Base-by-base conservation (phyloP, 2,113 vertebrate genomes). In the Tupaia chinensis region DNA sequence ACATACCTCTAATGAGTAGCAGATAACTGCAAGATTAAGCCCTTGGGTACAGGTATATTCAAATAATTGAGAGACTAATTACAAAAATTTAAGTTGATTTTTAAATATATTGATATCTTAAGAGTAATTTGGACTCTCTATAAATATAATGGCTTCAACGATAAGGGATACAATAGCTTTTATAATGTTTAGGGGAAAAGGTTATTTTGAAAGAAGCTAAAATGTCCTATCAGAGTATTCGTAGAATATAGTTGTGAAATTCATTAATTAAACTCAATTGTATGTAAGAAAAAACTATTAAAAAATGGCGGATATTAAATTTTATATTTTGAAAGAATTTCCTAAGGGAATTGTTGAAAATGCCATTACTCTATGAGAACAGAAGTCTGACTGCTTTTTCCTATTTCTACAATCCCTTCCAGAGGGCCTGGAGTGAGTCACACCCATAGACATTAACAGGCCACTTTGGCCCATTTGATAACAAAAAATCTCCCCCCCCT, bases 311-410 rank as follows among this genome's bases (percentile, higher is more conserved):
- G 70, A 78, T 82, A 80, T 68, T 78, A 92, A 93, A 81, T 88
- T 19, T 91, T 92, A 61, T 85, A 93, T 90, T 93, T 96, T 95
- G 81, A 96, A 98, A 97, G 70, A 66, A 54, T 94, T 23, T 93
- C 92, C 91, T 91, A 87, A 95, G 66, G 91, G 89, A 76, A 93
- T 56, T 85, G 4, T 91, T 97, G 83, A 95, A 96, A 96, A 95
- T 95, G 34, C 19, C 54, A 97, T 95, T 92, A 84, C 61, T 97
- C 90, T 56, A 44, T 44, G 44, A 44, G 44, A 5, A 44, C 44
- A 44, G 44, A 44, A 44, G 44, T 44, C 44, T 44, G 44, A 44
- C 44, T 44, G 44, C 44, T 44, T 44, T 44, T 44, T 44, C 5
- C 44, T 44, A 44, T 44, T 44, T 44, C 44, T 44, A 44, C 44